A percentile compares a stretch with the other conserved stretches of the same genome.
These are phyloP conservation scores for Heteronetta atricapilla DNA, from an alignment of 2,113 vertebrate species.

Conservation along the genomic window DNA sequence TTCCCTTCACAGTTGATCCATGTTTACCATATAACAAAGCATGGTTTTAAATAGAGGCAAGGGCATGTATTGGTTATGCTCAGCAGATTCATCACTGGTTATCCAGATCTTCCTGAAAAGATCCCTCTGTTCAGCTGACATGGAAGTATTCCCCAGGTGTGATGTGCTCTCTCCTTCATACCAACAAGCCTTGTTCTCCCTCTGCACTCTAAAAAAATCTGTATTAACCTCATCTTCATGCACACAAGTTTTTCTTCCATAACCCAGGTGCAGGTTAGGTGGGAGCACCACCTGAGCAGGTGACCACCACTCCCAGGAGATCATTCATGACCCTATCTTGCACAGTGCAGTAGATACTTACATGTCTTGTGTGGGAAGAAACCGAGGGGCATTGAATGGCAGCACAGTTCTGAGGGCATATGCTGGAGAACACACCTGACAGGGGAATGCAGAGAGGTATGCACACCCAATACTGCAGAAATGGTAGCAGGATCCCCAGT, in stretches of 20 bases:
- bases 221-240: background rate
- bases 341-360: background rate
- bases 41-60: background rate
- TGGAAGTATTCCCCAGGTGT: background rate
- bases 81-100: background rate
- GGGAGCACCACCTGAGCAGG: background rate
- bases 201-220: background rate
- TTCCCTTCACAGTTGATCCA: background rate
- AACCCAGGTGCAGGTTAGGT: background rate
- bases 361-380: fast-evolving
- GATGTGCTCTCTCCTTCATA: background rate
- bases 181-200: background rate
- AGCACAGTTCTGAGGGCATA: background rate
- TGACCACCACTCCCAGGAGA: background rate
- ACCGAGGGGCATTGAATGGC: background rate
- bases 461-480: background rate
- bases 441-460: background rate
- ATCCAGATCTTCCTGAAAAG: background rate
- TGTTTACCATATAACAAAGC: background rate
- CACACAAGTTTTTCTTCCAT: background rate
- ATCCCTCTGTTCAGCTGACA: background rate
- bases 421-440: background rate
- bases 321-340: background rate
- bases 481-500: background rate
- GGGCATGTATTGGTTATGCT: background rate